Evolutionary conservation across 2,113 vertebrate species (phyloP), one percentile per base, ranked within the genome.

Genomic region (Ameiurus melas): DNA sequence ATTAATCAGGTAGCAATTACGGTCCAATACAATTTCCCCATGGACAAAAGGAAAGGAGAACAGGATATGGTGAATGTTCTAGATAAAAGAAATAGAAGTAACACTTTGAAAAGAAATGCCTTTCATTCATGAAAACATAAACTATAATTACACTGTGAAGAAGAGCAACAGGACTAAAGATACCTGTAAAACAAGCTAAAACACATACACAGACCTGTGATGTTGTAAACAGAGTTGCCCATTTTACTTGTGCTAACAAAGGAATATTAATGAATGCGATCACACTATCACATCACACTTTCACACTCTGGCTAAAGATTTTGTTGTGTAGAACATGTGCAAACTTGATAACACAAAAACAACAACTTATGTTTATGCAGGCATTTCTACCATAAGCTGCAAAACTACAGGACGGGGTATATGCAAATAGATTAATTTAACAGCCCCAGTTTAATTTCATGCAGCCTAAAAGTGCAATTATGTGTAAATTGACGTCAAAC

Each of bases 1-100:
- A 43, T 79, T 77, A 62, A 77, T 78, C 85, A 68, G 62, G 78
- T 68, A 81, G 75, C 60, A 53, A 86, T 80, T 80, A 64, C 1
- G 25, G 60, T 66, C 60, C 85, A 80, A 78, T 16, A 39, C 47
- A 55, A 17, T 30, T 64, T 87, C 30, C 30, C 30, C n/a, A 68
- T 43, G 51, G 78, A 66, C 43, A 36, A 68, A n/a, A 64, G 64
- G 30, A 87, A 81, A 87, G 60, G 33, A 70, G 14, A 14, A 30
- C 19, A 19, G 33, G 79, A 87, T 80, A 82, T 43, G 43, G 39
- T 66, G 62, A 17, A 30, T 6, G 39, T 57, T 83, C 47, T 55
- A 55, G 62, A 53, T 81, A 64, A 80, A 51, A 55, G 84, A 75
- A 22, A 85, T 36, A 47, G 58, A 64, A 70, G 78, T 33, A 62